Evolutionary conservation across 2,113 vertebrate genomes (phyloP).

Genomic region (Peromyscus maniculatus): DNA sequence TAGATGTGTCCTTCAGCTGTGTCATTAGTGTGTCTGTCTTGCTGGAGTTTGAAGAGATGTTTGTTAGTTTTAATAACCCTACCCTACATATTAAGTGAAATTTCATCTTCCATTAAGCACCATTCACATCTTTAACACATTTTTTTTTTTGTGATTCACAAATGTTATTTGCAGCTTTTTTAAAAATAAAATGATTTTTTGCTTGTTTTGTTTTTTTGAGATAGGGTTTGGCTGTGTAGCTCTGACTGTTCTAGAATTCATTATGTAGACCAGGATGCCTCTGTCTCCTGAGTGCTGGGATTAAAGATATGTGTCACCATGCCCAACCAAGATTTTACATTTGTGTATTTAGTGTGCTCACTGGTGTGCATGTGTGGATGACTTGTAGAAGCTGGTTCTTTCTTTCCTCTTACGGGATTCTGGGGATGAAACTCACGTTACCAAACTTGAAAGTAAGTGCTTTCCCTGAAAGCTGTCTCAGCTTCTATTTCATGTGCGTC

Average conservation of each 20-base stretch:
- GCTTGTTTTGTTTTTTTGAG: neutral
- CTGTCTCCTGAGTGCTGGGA: neutral
- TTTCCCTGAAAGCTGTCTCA: neutral
- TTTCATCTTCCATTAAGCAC: constrained; percentile 31
- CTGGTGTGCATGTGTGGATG: neutral
- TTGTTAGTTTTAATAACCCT: neutral
- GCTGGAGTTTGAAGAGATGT: neutral
- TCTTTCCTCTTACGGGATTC: neutral
- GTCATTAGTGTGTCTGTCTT: neutral
- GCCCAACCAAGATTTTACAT: neutral
- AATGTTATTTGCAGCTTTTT: constrained; percentile 24
- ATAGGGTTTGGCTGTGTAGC: neutral
- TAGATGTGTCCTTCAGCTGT: neutral
- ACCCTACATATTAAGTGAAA: constrained; percentile 41
- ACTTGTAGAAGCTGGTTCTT: neutral
- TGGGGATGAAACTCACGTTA: neutral
- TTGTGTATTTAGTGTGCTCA: neutral
- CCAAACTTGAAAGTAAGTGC: neutral
- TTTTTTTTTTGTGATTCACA: constrained; percentile 31
- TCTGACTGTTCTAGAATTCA: neutral
- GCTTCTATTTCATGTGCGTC: constrained; percentile 43
- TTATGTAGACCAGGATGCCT: neutral
- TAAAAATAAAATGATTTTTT: neutral
- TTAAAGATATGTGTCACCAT: neutral
- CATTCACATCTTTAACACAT: neutral